Conservation (phyloP, 2,797 vertebrate genomes). For the Dryobates pubescens region DNA sequence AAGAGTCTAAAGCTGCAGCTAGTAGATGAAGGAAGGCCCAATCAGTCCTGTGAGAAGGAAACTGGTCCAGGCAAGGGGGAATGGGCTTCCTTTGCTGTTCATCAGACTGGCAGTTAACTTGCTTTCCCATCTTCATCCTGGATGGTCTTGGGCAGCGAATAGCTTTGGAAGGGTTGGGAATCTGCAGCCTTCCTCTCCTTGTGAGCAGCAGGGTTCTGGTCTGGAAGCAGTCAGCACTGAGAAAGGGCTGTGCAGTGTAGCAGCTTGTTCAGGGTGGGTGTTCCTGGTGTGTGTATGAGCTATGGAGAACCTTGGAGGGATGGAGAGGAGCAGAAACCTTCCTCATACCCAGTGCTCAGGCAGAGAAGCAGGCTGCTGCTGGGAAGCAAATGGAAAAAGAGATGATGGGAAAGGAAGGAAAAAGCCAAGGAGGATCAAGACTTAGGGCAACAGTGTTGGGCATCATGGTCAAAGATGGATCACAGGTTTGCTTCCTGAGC, state of each 20-base stretch:
- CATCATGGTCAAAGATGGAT: neutral
- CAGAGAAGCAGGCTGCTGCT: neutral
- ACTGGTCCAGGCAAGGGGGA: neutral
- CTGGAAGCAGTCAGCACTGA: neutral
- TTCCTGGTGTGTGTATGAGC: neutral
- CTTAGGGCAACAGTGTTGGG: neutral
- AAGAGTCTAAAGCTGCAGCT: neutral
- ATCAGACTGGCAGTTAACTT: neutral
- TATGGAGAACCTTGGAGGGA: neutral
- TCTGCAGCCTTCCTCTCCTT: neutral
- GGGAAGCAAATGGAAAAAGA: neutral
- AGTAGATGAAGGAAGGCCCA: neutral
- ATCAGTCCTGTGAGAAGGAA: neutral
- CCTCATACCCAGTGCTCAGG: neutral
- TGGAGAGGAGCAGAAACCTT: neutral
- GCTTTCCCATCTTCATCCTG: neutral
- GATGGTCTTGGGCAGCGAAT: neutral
- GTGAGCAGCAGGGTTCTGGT: neutral
- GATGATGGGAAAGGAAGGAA: neutral
- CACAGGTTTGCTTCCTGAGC: neutral
- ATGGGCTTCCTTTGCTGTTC: neutral
- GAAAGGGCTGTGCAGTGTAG: neutral
- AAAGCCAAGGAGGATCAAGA: neutral
- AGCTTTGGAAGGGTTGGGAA: neutral
- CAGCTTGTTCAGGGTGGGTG: neutral